Base-by-base conservation (phyloP, 1,140 invertebrate genomes). In the Ectropis grisescens region DNA sequence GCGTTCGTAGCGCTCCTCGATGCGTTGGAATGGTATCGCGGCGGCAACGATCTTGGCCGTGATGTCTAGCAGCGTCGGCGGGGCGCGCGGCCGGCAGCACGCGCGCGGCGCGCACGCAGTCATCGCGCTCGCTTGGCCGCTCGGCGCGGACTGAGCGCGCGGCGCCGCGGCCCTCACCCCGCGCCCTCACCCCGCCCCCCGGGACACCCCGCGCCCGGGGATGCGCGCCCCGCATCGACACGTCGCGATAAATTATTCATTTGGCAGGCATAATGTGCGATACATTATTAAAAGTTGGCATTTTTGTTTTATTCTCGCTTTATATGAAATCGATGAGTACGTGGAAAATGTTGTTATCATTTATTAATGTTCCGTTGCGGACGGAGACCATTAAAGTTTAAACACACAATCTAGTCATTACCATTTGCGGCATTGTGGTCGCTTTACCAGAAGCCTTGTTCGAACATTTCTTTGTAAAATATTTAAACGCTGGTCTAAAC, bases 1-100 rank as follows among this genome's bases (percentile, higher is more conserved):
- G 48, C 92, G 87, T 58, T 92, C 90, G 75, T 92, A 93, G 45
- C 90, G 86, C 78, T 94, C 91, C 82, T 94, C 92, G 70, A 95
- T 92, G 48, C 89, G 85, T 79, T 94, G 91, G 82, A 94, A 95
- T 29, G 93, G 91, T 38, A 94, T 90, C 59, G 90, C 89, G 70
- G 91, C 89, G 50, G 92, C 93, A 36, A 94, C 93, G 51, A 91
- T 88, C 83, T 91, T 90, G 46, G 92, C 92, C 67, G 89, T 89
- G 48, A 93, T 90, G 82, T 95, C 91, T 47, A 94, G 84, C 47
- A 95, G 83, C 29, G 90, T 82, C 80, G 87, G 85, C 50, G 87
- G 86, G 67, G 80, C 78, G 66, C 71, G 72, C 64, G 69, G 69
- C 62, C 66, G 69, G 55, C 71, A 74, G 59, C 74, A 74, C 31